Percentiles rank a stretch among this genome's conserved stretches.
phyloP scores from a whole-genome alignment of 1,140 invertebrate species.

The Yoshiicerus persimilis region DNA sequence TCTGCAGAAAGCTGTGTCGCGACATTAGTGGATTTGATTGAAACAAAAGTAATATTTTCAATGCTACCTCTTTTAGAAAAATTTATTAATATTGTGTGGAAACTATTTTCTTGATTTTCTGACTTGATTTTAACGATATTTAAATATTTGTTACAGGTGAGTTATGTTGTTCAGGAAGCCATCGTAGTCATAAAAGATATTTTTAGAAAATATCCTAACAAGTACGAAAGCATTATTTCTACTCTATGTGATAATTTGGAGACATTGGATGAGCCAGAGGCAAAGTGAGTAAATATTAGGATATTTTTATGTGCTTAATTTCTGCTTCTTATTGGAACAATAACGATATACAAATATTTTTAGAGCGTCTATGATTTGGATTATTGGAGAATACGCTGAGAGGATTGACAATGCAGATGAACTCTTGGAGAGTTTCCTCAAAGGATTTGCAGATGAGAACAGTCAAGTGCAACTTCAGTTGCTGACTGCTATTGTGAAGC shows the following conservation, averaged over 20 bases:
- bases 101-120: no score
- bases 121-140: no score
- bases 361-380: conserved; percentile 99
- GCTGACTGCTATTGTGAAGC: conserved; percentile 96
- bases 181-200: conserved; percentile 99
- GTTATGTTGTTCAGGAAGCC: conserved; percentile 99
- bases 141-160: conserved; percentile 68
- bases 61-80: no score
- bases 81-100: no score
- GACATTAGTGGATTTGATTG: conserved; percentile 97
- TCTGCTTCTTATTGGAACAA: conserved; percentile 1
- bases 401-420: conserved; percentile 99
- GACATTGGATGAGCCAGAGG: conserved; percentile 98
- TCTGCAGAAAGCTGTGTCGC: conserved; percentile 98
- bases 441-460: conserved; percentile 99
- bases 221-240: conserved; percentile 99
- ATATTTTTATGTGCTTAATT: conserved; percentile 11
- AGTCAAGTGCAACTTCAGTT: conserved; percentile 97
- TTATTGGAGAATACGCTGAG: conserved; percentile 98
- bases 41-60: conserved; percentile 96
- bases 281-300: conserved; percentile 59
- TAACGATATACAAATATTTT: background rate
- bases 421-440: conserved; percentile 94
- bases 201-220: conserved; percentile 99
- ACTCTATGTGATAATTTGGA: conserved; percentile 99